Base-by-base conservation (phyloP, 2,113 vertebrate species). In the Hylia prasina region DNA sequence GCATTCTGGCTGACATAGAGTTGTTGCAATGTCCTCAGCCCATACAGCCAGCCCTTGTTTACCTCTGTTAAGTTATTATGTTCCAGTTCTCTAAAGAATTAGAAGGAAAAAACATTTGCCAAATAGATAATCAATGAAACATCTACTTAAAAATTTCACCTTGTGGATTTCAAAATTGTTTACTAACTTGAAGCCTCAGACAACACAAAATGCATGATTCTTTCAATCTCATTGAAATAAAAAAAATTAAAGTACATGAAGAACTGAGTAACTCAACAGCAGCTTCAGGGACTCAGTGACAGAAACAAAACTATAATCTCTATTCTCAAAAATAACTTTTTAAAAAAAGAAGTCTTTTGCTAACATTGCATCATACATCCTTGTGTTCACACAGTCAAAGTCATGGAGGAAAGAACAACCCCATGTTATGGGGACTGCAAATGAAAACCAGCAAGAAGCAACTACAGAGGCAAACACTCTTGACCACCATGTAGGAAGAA, bases 21-120 rank as follows among this genome's bases (percentile, higher is more conserved):
- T n/a, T 98, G 97, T 5, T 99, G 99, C 72, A 99, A 96, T 71
- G 98, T 99, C 94, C 98, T 97, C 76, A 99, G 98, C 56, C 99
- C 99, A 48, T 99, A 99, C 11, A 99, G 97, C 99, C 99, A 99
- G 42, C 99, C 99, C 96, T 99, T 99, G 97, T 98, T 99, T 96
- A 99, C 98, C 97, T 99, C 99, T 14, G 99, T 99, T 76, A 99
- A 98, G 96, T 99, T 99, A 96, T 99, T 99, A 97, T 99, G 98
- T 91, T 99, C 99, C 78, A 99, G 96, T 95, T 99, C 99, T 81
- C 99, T 99, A 92, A 27, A 92, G n/a, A 96, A 96, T 95, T 56
- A 91, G 45, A 96, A 56, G 80, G 82, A 45, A 89, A 89, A 97
- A 86, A 87, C 40, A 44, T 69, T 93, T 91, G 88, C 42, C 60